These are phyloP conservation scores for Lagodon rhomboides DNA, from an alignment of 2,797 vertebrate species.

Conservation along the genomic window DNA sequence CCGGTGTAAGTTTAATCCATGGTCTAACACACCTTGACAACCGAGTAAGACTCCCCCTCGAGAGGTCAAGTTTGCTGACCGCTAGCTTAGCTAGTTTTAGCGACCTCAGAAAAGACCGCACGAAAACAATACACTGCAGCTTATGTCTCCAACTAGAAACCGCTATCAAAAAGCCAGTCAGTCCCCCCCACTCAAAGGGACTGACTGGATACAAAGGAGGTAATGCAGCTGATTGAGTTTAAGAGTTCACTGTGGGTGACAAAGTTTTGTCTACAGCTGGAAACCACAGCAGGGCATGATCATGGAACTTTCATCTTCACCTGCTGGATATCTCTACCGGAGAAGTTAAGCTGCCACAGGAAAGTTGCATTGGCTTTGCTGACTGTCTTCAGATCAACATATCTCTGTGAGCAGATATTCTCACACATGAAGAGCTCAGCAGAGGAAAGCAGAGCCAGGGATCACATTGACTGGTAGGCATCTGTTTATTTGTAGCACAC, in stretches of 20 bases:
- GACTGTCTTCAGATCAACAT: slow-evolving; percentile 16
- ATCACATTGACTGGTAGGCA: slow-evolving; percentile 20
- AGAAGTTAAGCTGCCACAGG: slow-evolving; percentile 34
- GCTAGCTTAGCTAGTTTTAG: no score
- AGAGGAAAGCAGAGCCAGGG: slow-evolving; percentile 17
- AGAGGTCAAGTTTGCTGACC: no score
- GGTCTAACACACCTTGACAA: no score
- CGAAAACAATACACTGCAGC: no score
- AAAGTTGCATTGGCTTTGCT: slow-evolving; percentile 17
- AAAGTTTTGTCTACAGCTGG: slow-evolving; percentile 12
- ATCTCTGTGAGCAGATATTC: slow-evolving; percentile 40
- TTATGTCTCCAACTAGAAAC: no score
- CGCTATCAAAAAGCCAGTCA: no score
- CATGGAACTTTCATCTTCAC: slow-evolving; percentile 14
- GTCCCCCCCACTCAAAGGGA: no score
- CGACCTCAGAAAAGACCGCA: no score
- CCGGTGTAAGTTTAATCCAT: no score
- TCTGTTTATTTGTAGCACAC: not conserved
- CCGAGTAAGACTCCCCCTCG: no score
- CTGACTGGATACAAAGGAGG: slow-evolving; percentile 16
- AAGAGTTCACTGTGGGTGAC: slow-evolving; percentile 4
- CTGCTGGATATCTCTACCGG: slow-evolving; percentile 30
- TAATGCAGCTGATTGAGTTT: slow-evolving; percentile 22
- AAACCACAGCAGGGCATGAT: slow-evolving; percentile 18
- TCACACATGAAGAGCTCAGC: slow-evolving; percentile 40